phyloP scores from a whole-genome alignment of 2,888 invertebrate species.

The Busseola fusca region DNA sequence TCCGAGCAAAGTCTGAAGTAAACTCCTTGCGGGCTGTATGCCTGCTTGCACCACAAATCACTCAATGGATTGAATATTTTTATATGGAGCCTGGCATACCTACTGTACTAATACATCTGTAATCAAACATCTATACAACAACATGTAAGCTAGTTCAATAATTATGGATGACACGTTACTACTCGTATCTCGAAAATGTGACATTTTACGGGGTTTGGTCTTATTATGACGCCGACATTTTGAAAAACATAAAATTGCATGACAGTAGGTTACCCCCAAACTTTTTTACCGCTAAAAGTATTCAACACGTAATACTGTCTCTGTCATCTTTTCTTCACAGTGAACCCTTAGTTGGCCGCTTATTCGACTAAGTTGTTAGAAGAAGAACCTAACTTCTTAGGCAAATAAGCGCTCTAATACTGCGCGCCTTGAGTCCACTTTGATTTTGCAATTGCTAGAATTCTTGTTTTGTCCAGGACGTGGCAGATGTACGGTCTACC shows the following conservation, averaged over 20 bases:
- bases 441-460: background rate
- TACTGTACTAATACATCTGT: too few relatives aligned
- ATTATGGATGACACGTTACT: too few relatives aligned
- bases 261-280: too few relatives aligned
- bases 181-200: too few relatives aligned
- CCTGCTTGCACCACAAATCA: background rate
- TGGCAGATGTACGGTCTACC: conserved; percentile 97
- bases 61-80: background rate
- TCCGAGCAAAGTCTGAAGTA: background rate
- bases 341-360: background rate
- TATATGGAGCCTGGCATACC: too few relatives aligned
- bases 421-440: background rate
- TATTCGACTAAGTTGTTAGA: too few relatives aligned
- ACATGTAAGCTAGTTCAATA: too few relatives aligned
- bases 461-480: conserved; percentile 68
- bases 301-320: background rate
- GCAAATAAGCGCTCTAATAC: background rate
- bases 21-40: background rate
- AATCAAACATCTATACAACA: too few relatives aligned
- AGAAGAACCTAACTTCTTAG: too few relatives aligned
- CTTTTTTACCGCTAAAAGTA: background rate
- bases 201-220: too few relatives aligned
- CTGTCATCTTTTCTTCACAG: background rate
- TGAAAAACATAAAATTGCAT: too few relatives aligned
- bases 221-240: too few relatives aligned